Conservation (phyloP, 1,140 invertebrate genomes). For the Idris sp. region DNA sequence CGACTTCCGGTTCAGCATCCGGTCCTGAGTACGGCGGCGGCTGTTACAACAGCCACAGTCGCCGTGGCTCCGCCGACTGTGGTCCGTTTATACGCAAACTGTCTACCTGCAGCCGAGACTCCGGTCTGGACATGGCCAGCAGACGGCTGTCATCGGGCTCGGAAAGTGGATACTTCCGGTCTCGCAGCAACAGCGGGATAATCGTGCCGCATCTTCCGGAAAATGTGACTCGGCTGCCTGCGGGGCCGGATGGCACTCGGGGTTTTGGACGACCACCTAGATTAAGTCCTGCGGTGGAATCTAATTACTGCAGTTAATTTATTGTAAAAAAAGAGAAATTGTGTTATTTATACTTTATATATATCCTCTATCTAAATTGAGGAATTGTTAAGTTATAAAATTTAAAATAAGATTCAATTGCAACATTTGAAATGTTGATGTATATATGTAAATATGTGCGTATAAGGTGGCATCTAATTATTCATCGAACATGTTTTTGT, state of each 20-base stretch:
- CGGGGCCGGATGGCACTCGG: conserved; percentile 89
- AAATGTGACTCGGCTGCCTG: conserved; percentile 87
- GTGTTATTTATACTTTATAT: too few species aligned
- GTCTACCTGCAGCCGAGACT: conserved; percentile 78
- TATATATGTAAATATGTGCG: conserved; percentile 44
- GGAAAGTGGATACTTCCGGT: conserved; percentile 69
- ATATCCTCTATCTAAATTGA: too few species aligned
- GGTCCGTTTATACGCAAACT: conserved; percentile 76
- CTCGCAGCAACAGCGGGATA: conserved; percentile 79
- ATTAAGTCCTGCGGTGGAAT: conserved; percentile 49
- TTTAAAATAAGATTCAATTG: neutral
- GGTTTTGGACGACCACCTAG: conserved; percentile 81
- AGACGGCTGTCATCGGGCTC: conserved; percentile 69
- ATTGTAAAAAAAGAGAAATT: conserved; percentile 1
- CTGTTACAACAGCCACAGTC: conserved; percentile 62
- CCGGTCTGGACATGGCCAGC: conserved; percentile 71
- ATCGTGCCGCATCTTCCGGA: conserved; percentile 79
- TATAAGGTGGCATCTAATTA: conserved; percentile 4
- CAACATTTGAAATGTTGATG: conserved; percentile 9
- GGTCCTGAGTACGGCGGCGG: conserved; percentile 67
- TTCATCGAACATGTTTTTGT: conserved; percentile 21
- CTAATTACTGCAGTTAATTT: conserved; percentile 36
- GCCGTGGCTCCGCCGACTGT: conserved; percentile 71
- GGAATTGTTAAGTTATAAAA: too few species aligned
- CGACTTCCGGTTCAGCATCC: conserved; percentile 68